A percentile compares a stretch with the other conserved stretches of the same genome.
phyloP scores from a whole-genome alignment of 2,888 invertebrate genomes.

The Tipula helvola region DNA sequence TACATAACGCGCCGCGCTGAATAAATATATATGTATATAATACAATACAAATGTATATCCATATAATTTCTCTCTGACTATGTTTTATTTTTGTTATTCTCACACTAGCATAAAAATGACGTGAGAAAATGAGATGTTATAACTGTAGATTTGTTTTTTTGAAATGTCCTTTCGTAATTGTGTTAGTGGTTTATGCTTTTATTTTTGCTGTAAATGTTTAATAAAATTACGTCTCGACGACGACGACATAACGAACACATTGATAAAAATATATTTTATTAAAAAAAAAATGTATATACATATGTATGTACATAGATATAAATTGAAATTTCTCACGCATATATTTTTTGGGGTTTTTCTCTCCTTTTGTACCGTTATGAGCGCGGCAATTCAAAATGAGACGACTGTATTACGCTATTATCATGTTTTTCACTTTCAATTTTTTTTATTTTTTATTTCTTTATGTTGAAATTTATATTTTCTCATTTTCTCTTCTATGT shows the following conservation, averaged over 20 bases:
- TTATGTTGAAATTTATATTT: neutral
- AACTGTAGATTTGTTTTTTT: neutral
- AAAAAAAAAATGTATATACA: neutral
- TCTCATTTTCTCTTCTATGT: neutral
- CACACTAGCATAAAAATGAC: neutral
- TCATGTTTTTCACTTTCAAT: neutral
- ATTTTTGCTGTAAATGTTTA: neutral
- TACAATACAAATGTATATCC: too few species aligned
- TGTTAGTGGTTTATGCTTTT: neutral
- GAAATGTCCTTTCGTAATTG: neutral
- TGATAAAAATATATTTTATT: neutral
- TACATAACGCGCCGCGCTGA: slow-evolving; percentile 4
- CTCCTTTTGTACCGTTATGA: neutral
- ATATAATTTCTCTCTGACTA: neutral
- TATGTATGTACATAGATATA: neutral
- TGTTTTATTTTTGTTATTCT: neutral
- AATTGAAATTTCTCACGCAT: neutral
- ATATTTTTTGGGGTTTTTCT: neutral
- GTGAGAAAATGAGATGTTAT: neutral
- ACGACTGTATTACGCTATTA: neutral
- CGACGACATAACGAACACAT: neutral
- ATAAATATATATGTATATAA: neutral
- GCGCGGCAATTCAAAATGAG: neutral
- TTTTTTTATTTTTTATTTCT: neutral
- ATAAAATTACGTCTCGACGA: neutral